Base-by-base conservation (phyloP, 1,140 invertebrate genomes). In the Camponotus vicinus region DNA sequence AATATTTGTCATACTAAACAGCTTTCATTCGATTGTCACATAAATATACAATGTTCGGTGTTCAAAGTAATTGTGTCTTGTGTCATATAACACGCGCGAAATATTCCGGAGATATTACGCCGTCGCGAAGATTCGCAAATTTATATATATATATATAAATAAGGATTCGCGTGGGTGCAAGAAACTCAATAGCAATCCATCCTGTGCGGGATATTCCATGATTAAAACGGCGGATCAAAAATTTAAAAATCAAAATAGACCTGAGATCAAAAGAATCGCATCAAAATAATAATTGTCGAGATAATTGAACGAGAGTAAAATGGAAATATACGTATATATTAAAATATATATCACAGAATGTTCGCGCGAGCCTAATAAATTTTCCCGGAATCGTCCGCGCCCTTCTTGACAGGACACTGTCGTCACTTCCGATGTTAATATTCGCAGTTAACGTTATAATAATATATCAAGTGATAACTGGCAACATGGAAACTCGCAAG, bases 21-120 rank as follows among this genome's bases (percentile, higher is more conserved):
- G 69, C 57, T 42, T 76, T 63, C 79, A 83, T 64, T 87, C 79
- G 57, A 80, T 80, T 87, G 45, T 89, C 79, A 57, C 79, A 75
- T 90, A 90, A 89, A 87, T 90, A 89, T 89, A 90, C 79, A 89
- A 80, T 90, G 73, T 90, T 89, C 69, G 85, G 66, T 90, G 89
- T 90, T 87, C 75, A 80, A 66, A 79, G 84, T 86, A 89, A 89
- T 71, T 86, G 77, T 90, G 88, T 85, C 89, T 86, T 89, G 77
- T 79, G 45, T 79, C 61, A 85, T 79, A 27, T 86, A 86, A 76
- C 55, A 84, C 13, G 71, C 77, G 76, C 73, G 75, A 86, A 69
- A 83, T 83, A 83, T 83, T 83, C 79, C 79, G 79, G 61, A 32
- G 61, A 83, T 83, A 75, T 83, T 83, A 83, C 57, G 69, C 69